Conservation (phyloP, 2,888 invertebrate genomes). For the Cephus runcator region DNA sequence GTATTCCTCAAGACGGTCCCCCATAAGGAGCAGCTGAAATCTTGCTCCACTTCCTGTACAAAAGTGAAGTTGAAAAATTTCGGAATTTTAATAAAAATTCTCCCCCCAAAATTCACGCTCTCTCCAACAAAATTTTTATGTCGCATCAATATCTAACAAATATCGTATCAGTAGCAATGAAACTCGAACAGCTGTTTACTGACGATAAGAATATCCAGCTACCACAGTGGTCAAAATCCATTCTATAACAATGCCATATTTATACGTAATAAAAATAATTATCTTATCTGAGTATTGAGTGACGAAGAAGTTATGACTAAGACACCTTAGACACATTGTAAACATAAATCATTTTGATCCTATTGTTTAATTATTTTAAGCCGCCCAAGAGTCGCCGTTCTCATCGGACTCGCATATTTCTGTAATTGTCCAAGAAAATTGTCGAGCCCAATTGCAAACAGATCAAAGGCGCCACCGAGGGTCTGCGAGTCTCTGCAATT, state of each 20-base stretch:
- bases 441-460: not conserved
- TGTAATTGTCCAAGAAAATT: not conserved
- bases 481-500: not conserved
- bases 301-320: slow-evolving; percentile 47
- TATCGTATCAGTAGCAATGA: not conserved
- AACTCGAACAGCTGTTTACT: not conserved
- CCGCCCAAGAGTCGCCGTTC: not conserved
- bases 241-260: not conserved
- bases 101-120: not conserved
- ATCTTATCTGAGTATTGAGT: slow-evolving; percentile 28
- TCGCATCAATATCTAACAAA: not conserved
- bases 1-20: slow-evolving; percentile 28
- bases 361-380: not conserved
- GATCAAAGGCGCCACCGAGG: not conserved
- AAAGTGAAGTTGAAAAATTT: not conserved
- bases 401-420: not conserved
- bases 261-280: slow-evolving; percentile 1
- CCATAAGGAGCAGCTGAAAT: not conserved
- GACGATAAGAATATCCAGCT: not conserved
- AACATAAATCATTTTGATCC: not conserved
- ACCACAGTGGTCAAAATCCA: not conserved
- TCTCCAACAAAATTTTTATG: not conserved
- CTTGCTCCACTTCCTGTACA: not conserved
- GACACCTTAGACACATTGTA: not conserved
- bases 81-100: not conserved